Base-by-base conservation (phyloP, 1,140 invertebrate genomes). In the Nilaparvata lugens region DNA sequence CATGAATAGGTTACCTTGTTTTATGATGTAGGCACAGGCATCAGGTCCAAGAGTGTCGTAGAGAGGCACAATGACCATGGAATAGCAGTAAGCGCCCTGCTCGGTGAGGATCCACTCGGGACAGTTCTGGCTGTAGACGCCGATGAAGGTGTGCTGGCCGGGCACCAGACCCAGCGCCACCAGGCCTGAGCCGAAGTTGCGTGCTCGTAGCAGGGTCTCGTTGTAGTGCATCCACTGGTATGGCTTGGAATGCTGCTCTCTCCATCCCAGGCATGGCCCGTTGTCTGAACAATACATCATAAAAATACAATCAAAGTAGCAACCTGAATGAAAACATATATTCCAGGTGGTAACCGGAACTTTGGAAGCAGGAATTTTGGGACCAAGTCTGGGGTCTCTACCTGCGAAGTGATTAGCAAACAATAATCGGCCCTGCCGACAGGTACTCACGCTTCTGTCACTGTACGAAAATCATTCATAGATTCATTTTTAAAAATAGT, bases 1-100 rank as follows among this genome's bases (percentile, higher is more conserved):
- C 9, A 45, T n/a, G n/a, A 57, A 58, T 28, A 9, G 3, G 14
- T 9, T 51, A 88, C 89, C 86, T 84, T 98, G 95, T 69, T 93
- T 92, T 65, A 98, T 93, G 71, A 98, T 98, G 75, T 89, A 97
- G 69, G 89, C 87, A 79, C 93, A 96, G 38, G 95, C 93, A 71
- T 98, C 93, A 55, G 90, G 86, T 67, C 95, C 96, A 60, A 98
- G 76, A 3, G 95, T 98, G 71, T 98, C 96, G 73, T 98, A 98
- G 24, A 98, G 76, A 52, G 96, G 95, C 25, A 98, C 93, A 55
- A 97, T 83, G 16, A 96, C 91, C 83, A 97, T 87, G 42, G 92
- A 96, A 74, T 93, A 96, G 67, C 88, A 88, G 72, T 95, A 96
- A 61, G 90, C 91, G 9, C 86, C 94, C 72, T 97, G 90, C 74